Conservation (phyloP, 2,113 vertebrate genomes). For the Amblyopsis rosae region DNA sequence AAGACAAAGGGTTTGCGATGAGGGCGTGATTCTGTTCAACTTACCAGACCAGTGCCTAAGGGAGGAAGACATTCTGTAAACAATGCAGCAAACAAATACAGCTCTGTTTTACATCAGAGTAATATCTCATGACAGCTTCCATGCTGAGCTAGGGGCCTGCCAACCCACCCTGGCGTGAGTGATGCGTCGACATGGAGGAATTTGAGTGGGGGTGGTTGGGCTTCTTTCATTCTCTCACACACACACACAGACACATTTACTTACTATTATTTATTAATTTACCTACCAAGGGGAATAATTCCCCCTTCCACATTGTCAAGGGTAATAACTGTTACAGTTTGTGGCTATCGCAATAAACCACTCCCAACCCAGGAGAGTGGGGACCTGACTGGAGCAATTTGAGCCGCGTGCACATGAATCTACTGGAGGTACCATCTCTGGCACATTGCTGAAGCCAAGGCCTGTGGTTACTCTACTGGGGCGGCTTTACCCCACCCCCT, state of each 20-base stretch:
- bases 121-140: slow-evolving; percentile 30
- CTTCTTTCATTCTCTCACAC: background rate
- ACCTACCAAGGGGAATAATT: too few relatives aligned
- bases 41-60: slow-evolving; percentile 9
- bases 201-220: background rate
- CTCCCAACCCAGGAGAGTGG: background rate
- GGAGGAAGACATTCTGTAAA: slow-evolving; percentile 33
- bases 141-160: background rate
- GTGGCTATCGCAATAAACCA: background rate
- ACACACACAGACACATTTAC: background rate
- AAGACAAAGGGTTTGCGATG: slow-evolving; percentile 9
- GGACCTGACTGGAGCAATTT: too few relatives aligned
- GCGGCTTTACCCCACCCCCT: too few relatives aligned
- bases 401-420: too few relatives aligned
- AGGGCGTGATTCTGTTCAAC: background rate
- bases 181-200: background rate
- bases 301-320: too few relatives aligned
- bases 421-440: too few relatives aligned
- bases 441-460: too few relatives aligned
- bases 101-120: background rate
- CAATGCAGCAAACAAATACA: slow-evolving; percentile 20
- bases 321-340: too few relatives aligned
- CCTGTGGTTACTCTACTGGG: too few relatives aligned
- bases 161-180: slow-evolving; percentile 26
- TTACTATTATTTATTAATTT: background rate